Evolutionary conservation across 1,140 invertebrate species (phyloP).

Genomic region (Nymphalis io): DNA sequence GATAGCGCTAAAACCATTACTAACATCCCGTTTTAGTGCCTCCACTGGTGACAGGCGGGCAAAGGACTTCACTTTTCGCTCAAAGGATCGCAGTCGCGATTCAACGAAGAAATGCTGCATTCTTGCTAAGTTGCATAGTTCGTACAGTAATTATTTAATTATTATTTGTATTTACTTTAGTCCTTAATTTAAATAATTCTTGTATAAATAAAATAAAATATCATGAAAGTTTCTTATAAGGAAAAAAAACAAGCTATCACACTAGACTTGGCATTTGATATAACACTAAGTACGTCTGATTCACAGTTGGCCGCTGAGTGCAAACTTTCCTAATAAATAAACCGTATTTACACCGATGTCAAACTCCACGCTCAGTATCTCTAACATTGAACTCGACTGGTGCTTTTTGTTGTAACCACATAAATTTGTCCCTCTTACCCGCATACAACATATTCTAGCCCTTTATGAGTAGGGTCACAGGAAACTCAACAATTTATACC

Average conservation of each 20-base stretch:
- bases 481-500: constrained; percentile 59
- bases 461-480: constrained; percentile 66
- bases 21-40: too few relatives aligned
- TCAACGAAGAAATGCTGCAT: too few relatives aligned
- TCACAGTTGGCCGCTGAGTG: constrained; percentile 51
- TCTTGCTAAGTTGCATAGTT: too few relatives aligned
- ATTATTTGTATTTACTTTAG: too few relatives aligned
- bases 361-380: constrained; percentile 55
- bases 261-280: not conserved
- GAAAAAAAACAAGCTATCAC: not conserved
- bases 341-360: constrained; percentile 65
- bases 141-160: too few relatives aligned
- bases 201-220: not conserved
- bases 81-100: too few relatives aligned
- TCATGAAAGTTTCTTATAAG: not conserved
- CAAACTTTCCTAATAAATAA: constrained; percentile 74
- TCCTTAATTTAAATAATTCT: too few relatives aligned
- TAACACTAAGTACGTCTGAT: constrained; percentile 41
- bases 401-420: constrained; percentile 61
- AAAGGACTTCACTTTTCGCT: too few relatives aligned
- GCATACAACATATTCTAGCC: constrained; percentile 58
- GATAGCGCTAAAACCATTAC: too few relatives aligned
- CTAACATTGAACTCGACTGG: constrained; percentile 53
- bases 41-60: too few relatives aligned
- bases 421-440: constrained; percentile 66